phyloP scores from a whole-genome alignment of 2,797 vertebrate species.

The Geotrypetes seraphini region DNA sequence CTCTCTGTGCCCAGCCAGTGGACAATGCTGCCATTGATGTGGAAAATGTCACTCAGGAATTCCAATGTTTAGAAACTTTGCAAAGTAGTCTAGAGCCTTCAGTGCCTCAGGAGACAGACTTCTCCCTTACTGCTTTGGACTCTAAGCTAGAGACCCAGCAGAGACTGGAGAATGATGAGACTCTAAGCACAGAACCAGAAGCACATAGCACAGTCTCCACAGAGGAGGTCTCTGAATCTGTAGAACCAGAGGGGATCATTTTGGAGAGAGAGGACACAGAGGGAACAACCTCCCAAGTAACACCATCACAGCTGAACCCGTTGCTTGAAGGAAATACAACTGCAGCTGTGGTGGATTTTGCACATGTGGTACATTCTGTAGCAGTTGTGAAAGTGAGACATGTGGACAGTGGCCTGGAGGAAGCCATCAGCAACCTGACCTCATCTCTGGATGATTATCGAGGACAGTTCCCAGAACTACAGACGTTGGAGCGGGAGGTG shows the following conservation, averaged over 20 bases:
- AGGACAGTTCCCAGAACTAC: conserved; percentile 87
- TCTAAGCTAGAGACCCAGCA: neutral
- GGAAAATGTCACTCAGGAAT: neutral
- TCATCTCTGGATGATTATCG: conserved; percentile 85
- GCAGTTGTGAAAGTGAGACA: conserved; percentile 6
- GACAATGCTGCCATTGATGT: neutral
- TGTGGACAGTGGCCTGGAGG: conserved; percentile 63
- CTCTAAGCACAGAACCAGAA: neutral
- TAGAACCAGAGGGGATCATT: neutral
- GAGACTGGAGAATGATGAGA: neutral
- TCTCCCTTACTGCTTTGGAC: too few species aligned
- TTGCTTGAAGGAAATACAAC: neutral
- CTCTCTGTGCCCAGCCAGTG: neutral
- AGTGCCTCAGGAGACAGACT: neutral
- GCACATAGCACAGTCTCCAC: neutral
- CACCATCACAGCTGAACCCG: neutral
- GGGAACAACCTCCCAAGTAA: neutral
- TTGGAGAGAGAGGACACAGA: neutral
- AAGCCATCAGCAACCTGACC: conserved; percentile 67
- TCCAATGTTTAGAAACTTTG: neutral
- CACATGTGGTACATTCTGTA: neutral
- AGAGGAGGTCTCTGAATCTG: neutral
- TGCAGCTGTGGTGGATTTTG: neutral
- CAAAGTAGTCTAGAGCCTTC: neutral
- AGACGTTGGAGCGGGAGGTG: conserved; percentile 80